Percentiles rank a stretch among this genome's conserved stretches.
Conservation (phyloP, 2,888 invertebrate genomes). For the Tachina lurida region DNA sequence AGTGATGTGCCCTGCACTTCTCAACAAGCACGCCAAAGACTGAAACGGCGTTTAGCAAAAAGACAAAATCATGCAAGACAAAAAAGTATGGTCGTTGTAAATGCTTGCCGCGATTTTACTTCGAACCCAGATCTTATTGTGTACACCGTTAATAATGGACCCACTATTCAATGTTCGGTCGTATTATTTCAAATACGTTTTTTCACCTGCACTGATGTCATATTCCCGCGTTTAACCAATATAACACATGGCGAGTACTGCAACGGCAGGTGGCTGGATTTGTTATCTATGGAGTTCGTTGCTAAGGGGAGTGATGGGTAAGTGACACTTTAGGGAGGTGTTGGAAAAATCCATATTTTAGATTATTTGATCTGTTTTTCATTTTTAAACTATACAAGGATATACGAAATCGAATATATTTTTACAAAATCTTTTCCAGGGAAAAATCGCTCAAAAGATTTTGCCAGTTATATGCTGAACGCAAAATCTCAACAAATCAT, state of each 20-base stretch:
- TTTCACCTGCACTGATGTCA: slow-evolving; percentile 62
- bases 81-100: neutral
- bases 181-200: slow-evolving; percentile 51
- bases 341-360: neutral
- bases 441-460: slow-evolving; percentile 32
- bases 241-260: slow-evolving; percentile 50
- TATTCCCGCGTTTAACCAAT: slow-evolving; percentile 56
- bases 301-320: slow-evolving; percentile 29
- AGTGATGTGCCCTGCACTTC: slow-evolving; percentile 64
- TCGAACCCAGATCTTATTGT: slow-evolving; percentile 49
- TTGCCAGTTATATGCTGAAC: slow-evolving; percentile 41
- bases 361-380: no score
- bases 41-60: slow-evolving; percentile 20
- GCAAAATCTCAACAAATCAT: neutral
- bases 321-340: slow-evolving; percentile 1
- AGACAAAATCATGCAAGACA: neutral
- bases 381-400: no score
- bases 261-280: slow-evolving; percentile 59
- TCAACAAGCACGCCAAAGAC: slow-evolving; percentile 4
- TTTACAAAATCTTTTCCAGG: slow-evolving; percentile 20
- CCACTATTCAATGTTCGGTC: slow-evolving; percentile 8
- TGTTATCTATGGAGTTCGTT: slow-evolving; percentile 42
- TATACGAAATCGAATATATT: neutral
- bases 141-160: slow-evolving; percentile 32
- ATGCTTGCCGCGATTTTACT: slow-evolving; percentile 57